Percentiles rank a stretch among this genome's conserved stretches.
These are phyloP conservation scores for Pangasius larnaudii DNA, from an alignment of 2,797 vertebrate species.

Conservation along the genomic window DNA sequence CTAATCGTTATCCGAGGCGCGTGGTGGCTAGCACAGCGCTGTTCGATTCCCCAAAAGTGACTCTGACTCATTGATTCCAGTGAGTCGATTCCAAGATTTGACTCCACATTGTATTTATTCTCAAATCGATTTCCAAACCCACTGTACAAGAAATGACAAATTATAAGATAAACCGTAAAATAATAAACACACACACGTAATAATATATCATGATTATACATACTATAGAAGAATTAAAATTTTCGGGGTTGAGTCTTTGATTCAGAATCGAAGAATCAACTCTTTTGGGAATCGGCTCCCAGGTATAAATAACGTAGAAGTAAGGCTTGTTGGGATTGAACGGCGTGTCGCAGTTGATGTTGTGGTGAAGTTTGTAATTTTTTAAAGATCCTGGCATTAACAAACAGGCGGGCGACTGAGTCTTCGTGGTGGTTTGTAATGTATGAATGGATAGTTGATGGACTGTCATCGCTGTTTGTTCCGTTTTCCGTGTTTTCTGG, in stretches of 20 bases:
- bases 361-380: conserved; percentile 1
- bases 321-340: background rate
- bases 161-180: background rate
- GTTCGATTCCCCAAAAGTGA: background rate
- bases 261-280: background rate
- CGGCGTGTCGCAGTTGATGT: conserved; percentile 16
- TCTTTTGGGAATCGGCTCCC: conserved; percentile 5
- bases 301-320: background rate
- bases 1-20: background rate
- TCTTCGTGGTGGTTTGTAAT: conserved; percentile 79
- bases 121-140: background rate
- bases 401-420: conserved; percentile 61
- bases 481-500: conserved; percentile 69
- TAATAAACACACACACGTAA: background rate
- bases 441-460: conserved; percentile 86
- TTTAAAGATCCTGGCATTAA: conserved; percentile 72
- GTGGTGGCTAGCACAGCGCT: background rate
- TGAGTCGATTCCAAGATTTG: background rate
- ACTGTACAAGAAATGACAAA: background rate
- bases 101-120: background rate
- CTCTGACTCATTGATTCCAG: background rate
- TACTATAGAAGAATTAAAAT: background rate
- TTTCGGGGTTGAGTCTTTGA: background rate
- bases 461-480: conserved; percentile 82
- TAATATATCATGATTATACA: background rate